Conservation (phyloP, 2,797 vertebrate genomes). For the Sebastes hubbsi region DNA sequence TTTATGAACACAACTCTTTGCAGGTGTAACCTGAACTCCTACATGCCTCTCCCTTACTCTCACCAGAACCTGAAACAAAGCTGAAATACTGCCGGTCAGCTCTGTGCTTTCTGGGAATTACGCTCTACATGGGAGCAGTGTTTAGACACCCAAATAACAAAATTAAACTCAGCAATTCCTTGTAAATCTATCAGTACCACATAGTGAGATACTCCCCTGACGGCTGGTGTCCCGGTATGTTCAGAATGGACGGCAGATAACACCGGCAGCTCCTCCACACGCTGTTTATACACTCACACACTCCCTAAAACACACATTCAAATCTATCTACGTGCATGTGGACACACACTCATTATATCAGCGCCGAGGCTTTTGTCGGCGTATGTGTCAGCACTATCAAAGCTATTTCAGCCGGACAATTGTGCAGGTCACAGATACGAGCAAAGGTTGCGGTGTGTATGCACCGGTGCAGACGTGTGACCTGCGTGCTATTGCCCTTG, state of each 20-base stretch:
- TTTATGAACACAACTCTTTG: background rate
- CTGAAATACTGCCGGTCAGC: background rate
- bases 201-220: constrained; percentile 56
- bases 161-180: constrained; percentile 38
- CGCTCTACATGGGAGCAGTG: background rate
- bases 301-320: constrained; percentile 24
- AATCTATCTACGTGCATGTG: background rate
- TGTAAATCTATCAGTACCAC: constrained; percentile 35
- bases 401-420: constrained; percentile 69
- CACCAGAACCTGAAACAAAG: background rate
- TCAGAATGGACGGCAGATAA: constrained; percentile 70
- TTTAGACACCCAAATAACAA: constrained; percentile 14
- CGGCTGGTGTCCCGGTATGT: constrained; percentile 70
- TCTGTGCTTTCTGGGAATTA: constrained; percentile 26
- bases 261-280: constrained; percentile 59
- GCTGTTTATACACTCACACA: constrained; percentile 44
- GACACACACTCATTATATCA: constrained; percentile 54
- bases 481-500: constrained; percentile 36
- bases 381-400: constrained; percentile 69
- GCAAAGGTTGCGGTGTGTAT: constrained; percentile 40
- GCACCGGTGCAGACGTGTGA: constrained; percentile 13
- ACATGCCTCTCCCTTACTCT: background rate
- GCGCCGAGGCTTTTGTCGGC: constrained; percentile 61
- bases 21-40: constrained; percentile 9
- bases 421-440: constrained; percentile 64